phyloP scores from a whole-genome alignment of 1,140 invertebrate species.

The Macrosteles quadrilineatus region DNA sequence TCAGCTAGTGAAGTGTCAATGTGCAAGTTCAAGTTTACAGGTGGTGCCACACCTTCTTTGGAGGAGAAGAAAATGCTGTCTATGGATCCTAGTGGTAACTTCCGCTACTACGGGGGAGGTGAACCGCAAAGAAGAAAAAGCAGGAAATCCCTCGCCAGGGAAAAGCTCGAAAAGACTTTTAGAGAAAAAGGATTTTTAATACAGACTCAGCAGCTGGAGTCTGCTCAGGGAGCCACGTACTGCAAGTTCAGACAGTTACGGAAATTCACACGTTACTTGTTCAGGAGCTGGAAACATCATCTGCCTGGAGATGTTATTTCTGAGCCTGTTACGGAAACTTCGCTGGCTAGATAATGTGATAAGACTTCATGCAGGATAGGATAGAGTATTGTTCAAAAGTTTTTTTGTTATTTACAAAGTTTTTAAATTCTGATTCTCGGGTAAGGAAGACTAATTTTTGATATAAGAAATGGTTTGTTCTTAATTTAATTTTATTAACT shows the following conservation, averaged over 20 bases:
- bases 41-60: constrained; percentile 79
- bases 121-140: constrained; percentile 60
- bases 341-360: too few relatives aligned
- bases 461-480: too few relatives aligned
- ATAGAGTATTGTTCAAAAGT: too few relatives aligned
- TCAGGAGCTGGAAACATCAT: constrained; percentile 91
- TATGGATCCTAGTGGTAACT: constrained; percentile 34
- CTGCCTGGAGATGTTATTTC: constrained; percentile 71
- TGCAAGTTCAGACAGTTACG: constrained; percentile 90
- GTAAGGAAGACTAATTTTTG: too few relatives aligned
- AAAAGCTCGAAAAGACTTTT: constrained; percentile 88
- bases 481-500: too few relatives aligned
- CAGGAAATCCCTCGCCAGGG: constrained; percentile 77
- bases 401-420: too few relatives aligned
- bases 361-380: too few relatives aligned
- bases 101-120: constrained; percentile 32
- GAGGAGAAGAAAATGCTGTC: constrained; percentile 91
- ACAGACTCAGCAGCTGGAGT: constrained; percentile 88
- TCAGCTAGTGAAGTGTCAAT: constrained; percentile 61
- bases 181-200: constrained; percentile 91
- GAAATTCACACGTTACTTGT: constrained; percentile 89
- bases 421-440: too few relatives aligned
- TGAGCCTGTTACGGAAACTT: constrained; percentile 31
- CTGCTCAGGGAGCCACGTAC: constrained; percentile 88
- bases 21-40: constrained; percentile 91